These are phyloP conservation scores for Megathymus violae DNA, from an alignment of 1,140 invertebrate species.

Conservation along the genomic window DNA sequence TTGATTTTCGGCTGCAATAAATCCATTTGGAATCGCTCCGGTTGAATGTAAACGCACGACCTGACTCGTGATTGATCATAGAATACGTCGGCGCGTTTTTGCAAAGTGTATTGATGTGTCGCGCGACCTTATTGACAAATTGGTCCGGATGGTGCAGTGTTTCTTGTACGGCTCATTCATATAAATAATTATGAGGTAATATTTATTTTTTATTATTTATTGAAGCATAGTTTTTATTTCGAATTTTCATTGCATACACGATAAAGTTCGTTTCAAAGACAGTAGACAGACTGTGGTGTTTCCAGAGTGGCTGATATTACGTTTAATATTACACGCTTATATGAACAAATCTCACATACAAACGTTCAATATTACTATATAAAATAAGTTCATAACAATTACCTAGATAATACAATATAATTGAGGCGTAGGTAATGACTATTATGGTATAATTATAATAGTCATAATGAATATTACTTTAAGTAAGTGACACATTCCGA, in stretches of 20 bases:
- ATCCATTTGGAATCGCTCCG: constrained; percentile 40
- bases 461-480: constrained; percentile 4
- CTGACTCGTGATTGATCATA: constrained; percentile 29
- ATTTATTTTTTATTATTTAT: no score
- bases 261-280: no score
- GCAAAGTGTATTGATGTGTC: constrained; percentile 30
- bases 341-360: no score
- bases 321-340: no score
- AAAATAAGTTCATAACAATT: no score
- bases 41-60: constrained; percentile 6
- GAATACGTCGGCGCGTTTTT: constrained; percentile 14
- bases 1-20: constrained; percentile 37
- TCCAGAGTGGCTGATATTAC: no score
- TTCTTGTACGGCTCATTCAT: no score
- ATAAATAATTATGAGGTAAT: neutral
- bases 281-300: no score
- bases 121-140: constrained; percentile 9
- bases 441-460: neutral
- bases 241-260: no score
- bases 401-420: constrained; percentile 3
- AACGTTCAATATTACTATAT: no score
- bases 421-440: neutral
- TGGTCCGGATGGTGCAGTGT: neutral
- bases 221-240: no score
- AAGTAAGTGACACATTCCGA: neutral